Evolutionary conservation across 1,140 invertebrate genomes (phyloP).

Genomic region (Zaprionus kolodkinae): DNA sequence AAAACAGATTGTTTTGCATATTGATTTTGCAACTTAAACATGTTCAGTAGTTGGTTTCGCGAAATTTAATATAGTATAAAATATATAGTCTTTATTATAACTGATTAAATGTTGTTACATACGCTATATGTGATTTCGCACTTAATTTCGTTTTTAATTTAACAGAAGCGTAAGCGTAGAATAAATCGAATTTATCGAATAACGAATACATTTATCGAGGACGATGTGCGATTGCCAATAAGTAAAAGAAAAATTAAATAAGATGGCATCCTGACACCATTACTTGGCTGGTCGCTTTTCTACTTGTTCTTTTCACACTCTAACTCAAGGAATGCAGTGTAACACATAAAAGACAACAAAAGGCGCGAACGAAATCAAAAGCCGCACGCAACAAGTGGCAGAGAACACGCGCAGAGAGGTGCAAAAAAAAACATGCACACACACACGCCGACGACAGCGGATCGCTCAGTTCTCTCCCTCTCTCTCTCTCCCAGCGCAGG

Average conservation of each 20-base stretch:
- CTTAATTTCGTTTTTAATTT: too few relatives aligned
- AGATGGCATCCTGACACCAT: not conserved
- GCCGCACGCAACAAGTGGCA: constrained; percentile 5
- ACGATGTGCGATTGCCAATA: not conserved
- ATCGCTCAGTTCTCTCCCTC: not conserved
- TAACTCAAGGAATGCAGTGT: not conserved
- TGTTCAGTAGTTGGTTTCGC: too few relatives aligned
- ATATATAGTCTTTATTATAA: too few relatives aligned
- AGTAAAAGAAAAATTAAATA: not conserved
- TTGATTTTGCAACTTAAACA: too few relatives aligned
- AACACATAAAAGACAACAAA: not conserved
- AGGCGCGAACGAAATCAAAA: not conserved
- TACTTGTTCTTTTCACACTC: not conserved
- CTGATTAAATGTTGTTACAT: too few relatives aligned
- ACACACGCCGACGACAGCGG: not conserved
- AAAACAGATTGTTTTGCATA: too few relatives aligned
- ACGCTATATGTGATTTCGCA: too few relatives aligned
- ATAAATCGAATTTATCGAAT: not conserved
- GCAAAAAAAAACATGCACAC: not conserved
- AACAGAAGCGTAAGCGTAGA: too few relatives aligned
- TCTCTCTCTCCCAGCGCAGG: not conserved
- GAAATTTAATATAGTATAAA: too few relatives aligned
- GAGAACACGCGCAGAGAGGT: not conserved
- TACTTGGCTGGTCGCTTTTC: not conserved
- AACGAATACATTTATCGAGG: not conserved